Percentiles rank a stretch among this genome's conserved stretches.
These are phyloP conservation scores for Apteryx owenii DNA, from an alignment of 2,113 vertebrate species.

Conservation along the genomic window DNA sequence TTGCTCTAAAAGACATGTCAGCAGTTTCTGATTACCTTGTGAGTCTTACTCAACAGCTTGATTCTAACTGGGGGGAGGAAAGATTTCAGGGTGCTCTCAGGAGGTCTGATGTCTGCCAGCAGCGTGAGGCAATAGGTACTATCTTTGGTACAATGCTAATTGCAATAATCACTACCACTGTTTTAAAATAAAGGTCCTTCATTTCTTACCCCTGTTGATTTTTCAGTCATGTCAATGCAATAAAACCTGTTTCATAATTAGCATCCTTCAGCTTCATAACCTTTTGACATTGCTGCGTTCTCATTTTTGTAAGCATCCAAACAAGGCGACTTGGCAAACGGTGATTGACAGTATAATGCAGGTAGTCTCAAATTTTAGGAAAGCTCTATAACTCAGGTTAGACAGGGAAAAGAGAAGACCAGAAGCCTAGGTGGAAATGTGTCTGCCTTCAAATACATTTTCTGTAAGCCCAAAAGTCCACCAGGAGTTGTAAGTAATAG, in stretches of 20 bases:
- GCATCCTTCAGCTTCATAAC: background rate
- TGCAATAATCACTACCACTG: slow-evolving; percentile 20
- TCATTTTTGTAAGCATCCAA: background rate
- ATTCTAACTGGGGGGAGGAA: slow-evolving; percentile 59
- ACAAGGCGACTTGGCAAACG: background rate
- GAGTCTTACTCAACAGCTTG: slow-evolving; percentile 63
- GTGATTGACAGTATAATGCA: background rate
- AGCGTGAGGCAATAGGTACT: slow-evolving; percentile 41
- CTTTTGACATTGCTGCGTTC: background rate
- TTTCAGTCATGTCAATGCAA: background rate
- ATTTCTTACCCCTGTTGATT: slow-evolving; percentile 11
- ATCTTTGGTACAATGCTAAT: slow-evolving; percentile 46
- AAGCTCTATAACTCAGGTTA: background rate
- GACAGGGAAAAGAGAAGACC: background rate
- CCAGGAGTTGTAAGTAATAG: background rate
- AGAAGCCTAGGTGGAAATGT: background rate
- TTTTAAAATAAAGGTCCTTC: slow-evolving; percentile 48
- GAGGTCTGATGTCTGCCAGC: slow-evolving; percentile 35
- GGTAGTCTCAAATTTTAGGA: background rate
- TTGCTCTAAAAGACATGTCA: slow-evolving; percentile 62
- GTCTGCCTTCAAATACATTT: background rate
- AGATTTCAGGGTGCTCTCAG: slow-evolving; percentile 48
- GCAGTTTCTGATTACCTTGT: slow-evolving; percentile 59
- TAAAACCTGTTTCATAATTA: slow-evolving; percentile 3
- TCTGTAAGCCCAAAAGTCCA: background rate